These are phyloP conservation scores for Epinephelus cyanopodus DNA, from an alignment of 2,113 vertebrate species.

Conservation along the genomic window DNA sequence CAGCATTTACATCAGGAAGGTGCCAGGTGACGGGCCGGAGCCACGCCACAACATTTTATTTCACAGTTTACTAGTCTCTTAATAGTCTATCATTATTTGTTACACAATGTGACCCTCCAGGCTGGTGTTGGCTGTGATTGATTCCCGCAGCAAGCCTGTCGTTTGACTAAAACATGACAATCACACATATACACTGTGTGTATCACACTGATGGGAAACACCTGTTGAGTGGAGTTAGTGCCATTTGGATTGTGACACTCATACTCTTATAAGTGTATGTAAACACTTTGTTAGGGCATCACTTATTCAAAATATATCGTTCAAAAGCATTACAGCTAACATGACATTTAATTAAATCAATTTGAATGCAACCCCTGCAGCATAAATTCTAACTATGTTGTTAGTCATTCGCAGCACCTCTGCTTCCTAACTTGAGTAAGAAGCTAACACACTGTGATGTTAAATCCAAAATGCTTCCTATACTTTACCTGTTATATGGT, in stretches of 20 bases:
- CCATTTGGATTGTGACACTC: background rate
- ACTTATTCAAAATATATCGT: no score
- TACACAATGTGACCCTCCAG: background rate
- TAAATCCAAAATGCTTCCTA: no score
- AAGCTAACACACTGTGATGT: no score
- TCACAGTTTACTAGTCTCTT: background rate
- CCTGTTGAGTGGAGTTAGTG: background rate
- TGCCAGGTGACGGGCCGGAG: background rate
- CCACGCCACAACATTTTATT: background rate
- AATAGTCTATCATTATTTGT: background rate
- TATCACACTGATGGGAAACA: background rate
- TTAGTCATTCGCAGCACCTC: no score
- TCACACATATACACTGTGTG: background rate
- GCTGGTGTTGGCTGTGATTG: background rate
- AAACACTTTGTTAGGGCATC: background rate
- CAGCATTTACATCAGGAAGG: conserved; percentile 16
- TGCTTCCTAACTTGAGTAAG: no score
- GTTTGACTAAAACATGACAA: background rate
- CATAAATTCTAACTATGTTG: no score
- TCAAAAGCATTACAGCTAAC: no score
- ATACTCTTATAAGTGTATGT: no score
- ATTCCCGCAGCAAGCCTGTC: conserved; percentile 1
- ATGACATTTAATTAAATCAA: no score
- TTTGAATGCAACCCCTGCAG: no score
- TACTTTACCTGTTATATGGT: no score